Base-by-base conservation (phyloP, 2,113 vertebrate species). In the Vidua chalybeata region DNA sequence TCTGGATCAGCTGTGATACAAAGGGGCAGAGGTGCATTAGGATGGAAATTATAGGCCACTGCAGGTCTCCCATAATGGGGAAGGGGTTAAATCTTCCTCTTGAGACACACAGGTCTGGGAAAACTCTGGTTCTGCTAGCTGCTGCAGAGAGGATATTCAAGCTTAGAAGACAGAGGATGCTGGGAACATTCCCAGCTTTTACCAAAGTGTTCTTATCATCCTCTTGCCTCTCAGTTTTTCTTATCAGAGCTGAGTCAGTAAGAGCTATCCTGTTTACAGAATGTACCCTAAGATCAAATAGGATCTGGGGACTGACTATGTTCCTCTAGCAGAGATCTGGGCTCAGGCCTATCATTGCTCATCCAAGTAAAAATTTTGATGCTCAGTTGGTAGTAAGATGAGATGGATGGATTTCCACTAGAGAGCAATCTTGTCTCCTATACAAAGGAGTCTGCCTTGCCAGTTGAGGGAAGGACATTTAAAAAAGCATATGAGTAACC, bases 401-500 rank as follows among this genome's bases (percentile, higher is more conserved):
- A 64, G 22, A 24, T 37, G 14, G 11, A n/a, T 4, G 4, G 19
- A 5, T 43, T 84, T 67, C 35, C 48, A 59, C 52, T 16, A 49
- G 22, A 49, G 19, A 78, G 8, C 15, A 69, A 16, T 10, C 5
- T 13, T 58, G 10, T 52, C 7, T 43, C 14, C 54, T 33, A 2
- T 6, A 30, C 10, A 62, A 68, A 2, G 1, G 7, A 35, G 5
- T 23, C 26, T 81, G 19, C 39, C 64, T 81, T 87, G 28, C 26
- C 28, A 51, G 48, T 5, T 62, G 39, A 95, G 75, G 43, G 12
- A 87, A 15, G 2, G 21, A 87, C 18, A 6, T 62, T 31, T 21
- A 2, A 41, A 59, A 78, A 18, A 18, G 17, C 12, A 1, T 37
- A 46, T 33, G 23, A 74, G 7, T 35, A 58, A 41, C 31, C 0